phyloP scores from a whole-genome alignment of 2,113 vertebrate species.

The Pimephales promelas region DNA sequence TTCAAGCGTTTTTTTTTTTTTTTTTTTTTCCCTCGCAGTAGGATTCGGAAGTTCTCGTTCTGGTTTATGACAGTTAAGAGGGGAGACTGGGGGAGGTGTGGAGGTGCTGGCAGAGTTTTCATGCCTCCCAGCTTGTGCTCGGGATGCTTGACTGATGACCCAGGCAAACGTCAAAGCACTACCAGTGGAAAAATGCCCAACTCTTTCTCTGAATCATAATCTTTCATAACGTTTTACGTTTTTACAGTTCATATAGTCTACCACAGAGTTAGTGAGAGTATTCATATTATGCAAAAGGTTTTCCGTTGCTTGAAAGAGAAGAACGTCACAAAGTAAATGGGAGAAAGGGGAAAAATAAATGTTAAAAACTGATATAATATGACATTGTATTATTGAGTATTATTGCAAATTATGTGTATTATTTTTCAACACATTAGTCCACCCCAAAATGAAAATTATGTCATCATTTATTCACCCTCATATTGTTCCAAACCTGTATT shows the following conservation, averaged over 20 bases:
- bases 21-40: slow-evolving; percentile 26
- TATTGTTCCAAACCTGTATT: background rate
- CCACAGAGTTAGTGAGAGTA: background rate
- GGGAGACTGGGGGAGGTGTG: slow-evolving; percentile 11
- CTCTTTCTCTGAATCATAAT: slow-evolving; percentile 41
- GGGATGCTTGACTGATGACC: slow-evolving; percentile 56
- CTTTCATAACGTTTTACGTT: slow-evolving; percentile 38
- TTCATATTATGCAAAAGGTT: slow-evolving; percentile 14
- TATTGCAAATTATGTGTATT: background rate
- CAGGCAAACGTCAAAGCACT: slow-evolving; percentile 46
- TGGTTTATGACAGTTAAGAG: slow-evolving; percentile 33
- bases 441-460: background rate
- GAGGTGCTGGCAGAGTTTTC: slow-evolving; percentile 50
- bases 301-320: slow-evolving; percentile 11
- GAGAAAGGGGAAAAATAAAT: background rate
- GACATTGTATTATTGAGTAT: background rate
- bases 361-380: background rate
- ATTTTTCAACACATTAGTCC: background rate
- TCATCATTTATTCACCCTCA: background rate
- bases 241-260: slow-evolving; percentile 25
- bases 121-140: slow-evolving; percentile 45
- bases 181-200: slow-evolving; percentile 35
- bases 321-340: background rate
- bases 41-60: slow-evolving; percentile 44
- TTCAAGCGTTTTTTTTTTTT: slow-evolving; percentile 22